Conservation (phyloP, 2,888 invertebrate species). For the Epistrophe grossulariae region DNA sequence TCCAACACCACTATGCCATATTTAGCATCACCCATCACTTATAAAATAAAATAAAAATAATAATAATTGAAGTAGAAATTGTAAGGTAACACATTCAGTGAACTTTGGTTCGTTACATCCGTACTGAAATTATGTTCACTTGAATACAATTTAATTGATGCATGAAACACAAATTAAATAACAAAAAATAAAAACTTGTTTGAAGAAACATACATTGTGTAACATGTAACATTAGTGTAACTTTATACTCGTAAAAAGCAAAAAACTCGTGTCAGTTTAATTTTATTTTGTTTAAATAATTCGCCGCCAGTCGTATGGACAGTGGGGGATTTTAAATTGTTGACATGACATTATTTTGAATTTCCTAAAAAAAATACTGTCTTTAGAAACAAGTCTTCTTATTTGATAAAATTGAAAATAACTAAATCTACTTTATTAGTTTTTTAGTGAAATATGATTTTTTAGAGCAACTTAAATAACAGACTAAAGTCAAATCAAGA, state of each 20-base stretch:
- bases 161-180: slow-evolving; percentile 35
- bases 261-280: slow-evolving; percentile 15
- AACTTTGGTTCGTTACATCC: slow-evolving; percentile 22
- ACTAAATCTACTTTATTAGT: too few relatives aligned
- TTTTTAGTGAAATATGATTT: too few relatives aligned
- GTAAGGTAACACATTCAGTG: slow-evolving; percentile 17
- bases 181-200: slow-evolving; percentile 15
- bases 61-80: slow-evolving; percentile 27
- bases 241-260: slow-evolving; percentile 5
- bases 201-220: slow-evolving; percentile 5
- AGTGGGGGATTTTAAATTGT: background rate
- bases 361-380: background rate
- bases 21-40: background rate
- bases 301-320: background rate
- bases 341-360: background rate
- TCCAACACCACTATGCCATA: background rate
- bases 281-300: background rate
- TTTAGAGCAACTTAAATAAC: too few relatives aligned
- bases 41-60: background rate
- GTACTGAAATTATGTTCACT: slow-evolving; percentile 40
- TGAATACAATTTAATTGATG: slow-evolving; percentile 59
- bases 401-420: too few relatives aligned
- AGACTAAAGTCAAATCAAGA: too few relatives aligned
- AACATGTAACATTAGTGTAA: slow-evolving; percentile 31
- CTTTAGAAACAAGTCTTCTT: too few relatives aligned